Conservation (phyloP, 2,113 vertebrate species). For the Psittacula cyanocephala region DNA sequence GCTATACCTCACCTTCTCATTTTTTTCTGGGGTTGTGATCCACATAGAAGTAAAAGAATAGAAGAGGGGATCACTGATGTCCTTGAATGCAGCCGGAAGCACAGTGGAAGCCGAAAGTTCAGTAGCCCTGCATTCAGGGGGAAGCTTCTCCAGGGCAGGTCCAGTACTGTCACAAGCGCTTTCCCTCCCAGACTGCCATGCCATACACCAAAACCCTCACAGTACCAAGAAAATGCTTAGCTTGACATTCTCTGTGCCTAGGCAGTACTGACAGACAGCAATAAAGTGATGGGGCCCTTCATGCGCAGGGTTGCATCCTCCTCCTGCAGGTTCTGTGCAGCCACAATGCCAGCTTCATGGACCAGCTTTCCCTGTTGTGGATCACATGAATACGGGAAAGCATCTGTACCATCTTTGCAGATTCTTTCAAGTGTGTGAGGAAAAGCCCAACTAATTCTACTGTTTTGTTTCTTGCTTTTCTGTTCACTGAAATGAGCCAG, state of each 20-base stretch:
- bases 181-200: background rate
- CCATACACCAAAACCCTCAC: background rate
- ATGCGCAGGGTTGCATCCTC: accelerated
- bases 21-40: background rate
- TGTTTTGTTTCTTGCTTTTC: background rate
- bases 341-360: accelerated
- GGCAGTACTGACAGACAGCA: background rate
- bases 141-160: background rate
- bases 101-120: background rate
- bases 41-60: background rate
- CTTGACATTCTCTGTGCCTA: background rate
- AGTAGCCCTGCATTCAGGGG: accelerated
- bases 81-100: background rate
- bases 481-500: background rate
- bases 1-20: background rate
- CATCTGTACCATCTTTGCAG: background rate
- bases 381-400: background rate
- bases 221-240: background rate
- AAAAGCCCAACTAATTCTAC: background rate
- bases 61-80: background rate
- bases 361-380: background rate
- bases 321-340: background rate
- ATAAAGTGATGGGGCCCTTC: background rate
- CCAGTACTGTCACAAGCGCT: background rate
- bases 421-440: background rate